Conservation (phyloP, 2,113 vertebrate species). For the Syngnathoides biaculeatus region DNA sequence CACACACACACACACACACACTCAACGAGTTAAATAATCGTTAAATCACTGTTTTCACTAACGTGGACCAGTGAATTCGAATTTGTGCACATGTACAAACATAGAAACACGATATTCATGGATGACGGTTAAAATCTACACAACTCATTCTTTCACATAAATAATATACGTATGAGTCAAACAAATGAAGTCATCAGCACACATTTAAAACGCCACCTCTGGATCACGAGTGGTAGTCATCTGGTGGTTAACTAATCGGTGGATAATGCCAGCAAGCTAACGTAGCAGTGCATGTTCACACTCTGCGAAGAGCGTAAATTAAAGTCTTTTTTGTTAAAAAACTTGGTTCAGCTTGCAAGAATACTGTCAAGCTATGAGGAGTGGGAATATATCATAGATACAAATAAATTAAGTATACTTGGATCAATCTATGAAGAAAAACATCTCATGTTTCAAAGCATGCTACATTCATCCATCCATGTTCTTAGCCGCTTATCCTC, state of each 20-base stretch:
- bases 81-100: neutral
- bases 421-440: no score
- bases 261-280: neutral
- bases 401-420: no score
- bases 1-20: neutral
- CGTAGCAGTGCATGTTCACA: no score
- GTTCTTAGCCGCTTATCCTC: no score
- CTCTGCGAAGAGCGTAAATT: neutral
- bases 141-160: neutral
- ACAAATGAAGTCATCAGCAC: neutral
- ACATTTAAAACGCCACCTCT: neutral
- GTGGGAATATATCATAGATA: no score
- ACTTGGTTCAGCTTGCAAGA: neutral
- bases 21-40: neutral
- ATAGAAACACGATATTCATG: neutral
- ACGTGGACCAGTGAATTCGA: slow-evolving; percentile 2
- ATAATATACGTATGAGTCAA: neutral
- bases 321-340: neutral
- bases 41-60: slow-evolving; percentile 1
- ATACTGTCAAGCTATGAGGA: no score
- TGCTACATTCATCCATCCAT: no score
- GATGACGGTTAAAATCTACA: neutral
- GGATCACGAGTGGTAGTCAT: neutral
- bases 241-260: neutral
- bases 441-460: no score